A percentile compares a stretch with the other conserved stretches of the same genome.
Conservation (phyloP, 2,113 vertebrate species). For the Vulpes lagopus region DNA sequence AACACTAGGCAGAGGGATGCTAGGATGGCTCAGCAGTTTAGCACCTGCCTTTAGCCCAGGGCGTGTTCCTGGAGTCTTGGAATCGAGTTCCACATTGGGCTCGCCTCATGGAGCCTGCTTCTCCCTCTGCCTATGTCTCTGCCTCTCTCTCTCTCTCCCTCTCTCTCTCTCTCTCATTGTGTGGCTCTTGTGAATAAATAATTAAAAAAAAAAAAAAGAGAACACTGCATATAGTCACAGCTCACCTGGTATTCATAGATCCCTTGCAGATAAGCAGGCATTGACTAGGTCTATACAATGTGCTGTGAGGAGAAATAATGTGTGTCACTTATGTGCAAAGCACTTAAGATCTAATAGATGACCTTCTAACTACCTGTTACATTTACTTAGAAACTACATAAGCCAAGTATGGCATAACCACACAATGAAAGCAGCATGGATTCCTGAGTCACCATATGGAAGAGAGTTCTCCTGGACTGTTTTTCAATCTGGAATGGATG, state of each 20-base stretch:
- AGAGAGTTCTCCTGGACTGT: background rate
- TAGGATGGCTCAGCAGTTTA: too few relatives aligned
- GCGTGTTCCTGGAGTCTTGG: too few relatives aligned
- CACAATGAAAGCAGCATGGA: background rate
- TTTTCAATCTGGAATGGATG: background rate
- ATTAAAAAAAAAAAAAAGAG: too few relatives aligned
- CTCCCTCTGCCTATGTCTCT: too few relatives aligned
- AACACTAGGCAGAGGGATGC: background rate
- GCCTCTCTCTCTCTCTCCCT: too few relatives aligned
- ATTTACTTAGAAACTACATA: background rate
- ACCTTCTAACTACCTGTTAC: background rate
- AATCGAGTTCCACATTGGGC: too few relatives aligned
- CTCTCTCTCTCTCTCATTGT: too few relatives aligned
- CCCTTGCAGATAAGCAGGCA: background rate
- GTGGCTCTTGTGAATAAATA: too few relatives aligned
- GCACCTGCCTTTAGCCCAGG: too few relatives aligned
- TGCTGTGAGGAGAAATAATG: background rate
- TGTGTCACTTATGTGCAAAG: background rate
- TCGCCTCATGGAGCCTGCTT: too few relatives aligned
- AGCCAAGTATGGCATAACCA: background rate
- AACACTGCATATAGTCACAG: background rate
- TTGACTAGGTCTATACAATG: background rate
- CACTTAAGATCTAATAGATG: background rate
- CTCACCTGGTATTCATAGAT: background rate
- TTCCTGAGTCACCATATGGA: background rate